A percentile compares a stretch with the other conserved stretches of the same genome.
phyloP scores from a whole-genome alignment of 2,797 vertebrate genomes.

The Pseudochaenichthys georgianus region DNA sequence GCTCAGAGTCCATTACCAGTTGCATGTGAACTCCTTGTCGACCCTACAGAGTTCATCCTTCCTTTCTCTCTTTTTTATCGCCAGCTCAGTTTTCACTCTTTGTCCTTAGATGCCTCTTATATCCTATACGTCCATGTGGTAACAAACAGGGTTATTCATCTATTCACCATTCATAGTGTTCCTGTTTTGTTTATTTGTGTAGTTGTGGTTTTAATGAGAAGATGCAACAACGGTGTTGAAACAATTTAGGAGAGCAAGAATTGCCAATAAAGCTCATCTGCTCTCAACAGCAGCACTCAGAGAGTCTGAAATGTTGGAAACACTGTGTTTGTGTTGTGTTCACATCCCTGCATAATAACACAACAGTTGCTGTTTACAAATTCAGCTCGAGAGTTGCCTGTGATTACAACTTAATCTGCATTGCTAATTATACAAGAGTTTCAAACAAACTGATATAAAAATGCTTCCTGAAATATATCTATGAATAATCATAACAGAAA shows the following conservation, averaged over 20 bases:
- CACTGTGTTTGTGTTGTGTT: slow-evolving; percentile 16
- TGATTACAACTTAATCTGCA: slow-evolving; percentile 35
- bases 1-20: slow-evolving; percentile 44
- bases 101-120: slow-evolving; percentile 42
- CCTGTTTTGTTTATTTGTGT: background rate
- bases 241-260: background rate
- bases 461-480: no score
- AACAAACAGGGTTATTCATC: slow-evolving; percentile 8
- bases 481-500: background rate
- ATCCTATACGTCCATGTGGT: background rate
- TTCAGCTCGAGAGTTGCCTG: slow-evolving; percentile 29
- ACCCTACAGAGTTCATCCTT: slow-evolving; percentile 48
- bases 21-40: slow-evolving; percentile 56
- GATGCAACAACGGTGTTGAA: background rate
- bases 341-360: slow-evolving; percentile 25
- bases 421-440: slow-evolving; percentile 18
- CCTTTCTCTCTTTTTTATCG: slow-evolving; percentile 63
- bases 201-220: background rate
- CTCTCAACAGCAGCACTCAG: slow-evolving; percentile 10
- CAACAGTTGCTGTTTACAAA: slow-evolving; percentile 30
- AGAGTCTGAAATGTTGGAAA: background rate
- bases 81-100: slow-evolving; percentile 61
- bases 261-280: background rate
- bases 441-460: background rate
- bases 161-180: slow-evolving; percentile 8